These are phyloP conservation scores for Physocephala rufipes DNA, from an alignment of 2,888 invertebrate genomes.

Conservation along the genomic window DNA sequence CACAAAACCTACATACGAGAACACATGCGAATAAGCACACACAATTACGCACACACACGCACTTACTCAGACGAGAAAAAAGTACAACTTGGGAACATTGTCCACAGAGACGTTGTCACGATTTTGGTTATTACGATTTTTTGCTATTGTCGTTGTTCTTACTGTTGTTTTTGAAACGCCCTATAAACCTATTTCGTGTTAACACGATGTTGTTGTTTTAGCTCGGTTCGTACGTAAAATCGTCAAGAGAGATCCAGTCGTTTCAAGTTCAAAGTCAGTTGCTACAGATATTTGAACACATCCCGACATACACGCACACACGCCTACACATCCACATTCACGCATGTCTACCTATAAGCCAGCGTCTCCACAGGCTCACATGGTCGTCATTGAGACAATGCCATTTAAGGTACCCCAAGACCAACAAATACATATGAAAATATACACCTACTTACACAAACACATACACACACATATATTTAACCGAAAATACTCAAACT, in stretches of 20 bases:
- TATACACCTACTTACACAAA: slow-evolving; percentile 6
- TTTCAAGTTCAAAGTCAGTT: slow-evolving; percentile 12
- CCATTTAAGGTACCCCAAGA: background rate
- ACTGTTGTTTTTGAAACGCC: slow-evolving; percentile 22
- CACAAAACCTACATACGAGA: slow-evolving; percentile 3
- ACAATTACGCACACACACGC: slow-evolving; percentile 35
- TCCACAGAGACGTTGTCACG: background rate
- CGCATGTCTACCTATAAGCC: too few relatives aligned
- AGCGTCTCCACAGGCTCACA: too few relatives aligned
- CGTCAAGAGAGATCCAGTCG: background rate
- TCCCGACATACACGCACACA: slow-evolving; percentile 12
- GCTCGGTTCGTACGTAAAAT: background rate
- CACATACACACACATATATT: slow-evolving; percentile 10
- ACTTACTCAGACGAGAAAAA: background rate
- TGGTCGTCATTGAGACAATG: too few relatives aligned
- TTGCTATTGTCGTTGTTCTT: slow-evolving; percentile 21
- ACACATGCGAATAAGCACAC: slow-evolving; percentile 33
- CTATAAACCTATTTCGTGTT: slow-evolving; percentile 29
- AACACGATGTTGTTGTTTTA: slow-evolving; percentile 17
- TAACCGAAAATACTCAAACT: background rate
- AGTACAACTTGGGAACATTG: background rate
- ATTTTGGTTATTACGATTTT: slow-evolving; percentile 6
- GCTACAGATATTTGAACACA: slow-evolving; percentile 16
- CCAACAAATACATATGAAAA: background rate
- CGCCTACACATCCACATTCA: background rate